Conservation (phyloP, 2,888 invertebrate species). For the Luperina testacea region DNA sequence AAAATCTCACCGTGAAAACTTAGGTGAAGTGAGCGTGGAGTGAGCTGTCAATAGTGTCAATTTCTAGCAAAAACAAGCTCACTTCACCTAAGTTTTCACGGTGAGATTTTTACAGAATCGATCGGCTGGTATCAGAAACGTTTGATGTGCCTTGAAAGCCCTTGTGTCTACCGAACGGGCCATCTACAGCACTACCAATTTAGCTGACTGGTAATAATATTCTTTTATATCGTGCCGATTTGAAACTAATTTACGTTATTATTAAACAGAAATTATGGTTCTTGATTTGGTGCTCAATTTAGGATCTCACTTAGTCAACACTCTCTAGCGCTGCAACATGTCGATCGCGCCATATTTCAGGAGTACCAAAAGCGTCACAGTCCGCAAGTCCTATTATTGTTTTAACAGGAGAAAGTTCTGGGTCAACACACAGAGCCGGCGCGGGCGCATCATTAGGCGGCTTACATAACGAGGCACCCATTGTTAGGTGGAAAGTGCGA, state of each 20-base stretch:
- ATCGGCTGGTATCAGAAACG: too few relatives aligned
- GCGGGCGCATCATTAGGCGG: conserved; percentile 35
- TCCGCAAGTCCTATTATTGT: conserved; percentile 4
- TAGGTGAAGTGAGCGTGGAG: too few relatives aligned
- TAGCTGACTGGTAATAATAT: too few relatives aligned
- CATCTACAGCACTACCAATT: not conserved
- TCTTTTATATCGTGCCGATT: too few relatives aligned
- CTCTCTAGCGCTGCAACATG: not conserved
- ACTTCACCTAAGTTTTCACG: too few relatives aligned
- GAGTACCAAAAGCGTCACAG: not conserved
- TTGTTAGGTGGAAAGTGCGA: conserved; percentile 57
- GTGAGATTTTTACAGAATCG: too few relatives aligned
- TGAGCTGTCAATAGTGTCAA: too few relatives aligned
- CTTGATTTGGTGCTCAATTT: not conserved
- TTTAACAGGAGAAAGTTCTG: conserved; percentile 69
- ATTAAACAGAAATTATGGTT: not conserved
- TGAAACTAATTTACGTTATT: too few relatives aligned
- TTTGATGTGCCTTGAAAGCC: too few relatives aligned
- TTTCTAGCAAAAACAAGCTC: too few relatives aligned
- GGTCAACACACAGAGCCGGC: conserved; percentile 65
- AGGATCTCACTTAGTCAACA: not conserved
- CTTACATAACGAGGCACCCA: conserved; percentile 59
- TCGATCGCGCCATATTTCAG: not conserved
- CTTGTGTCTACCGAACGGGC: not conserved
- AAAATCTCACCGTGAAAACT: too few relatives aligned